Evolutionary conservation across 2,888 invertebrate species (phyloP).

Genomic region (Diabrotica balteata): DNA sequence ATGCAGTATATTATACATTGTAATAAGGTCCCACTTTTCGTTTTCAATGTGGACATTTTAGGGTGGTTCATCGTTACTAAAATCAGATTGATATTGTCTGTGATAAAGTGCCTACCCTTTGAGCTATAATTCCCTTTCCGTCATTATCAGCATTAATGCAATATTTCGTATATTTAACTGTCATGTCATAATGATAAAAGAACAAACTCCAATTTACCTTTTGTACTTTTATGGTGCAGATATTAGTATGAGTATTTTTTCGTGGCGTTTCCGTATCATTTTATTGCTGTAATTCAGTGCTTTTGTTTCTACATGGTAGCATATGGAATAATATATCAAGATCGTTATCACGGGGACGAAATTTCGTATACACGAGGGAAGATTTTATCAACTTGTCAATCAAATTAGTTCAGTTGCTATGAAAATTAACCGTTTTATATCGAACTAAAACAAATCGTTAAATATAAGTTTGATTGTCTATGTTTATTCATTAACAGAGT

Average conservation of each 20-base stretch:
- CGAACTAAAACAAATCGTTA: conserved; percentile 12
- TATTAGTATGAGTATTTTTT: conserved; percentile 35
- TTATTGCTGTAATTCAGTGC: conserved; percentile 34
- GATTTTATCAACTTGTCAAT: conserved; percentile 43
- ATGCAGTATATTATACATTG: too few relatives aligned
- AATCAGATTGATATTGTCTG: conserved; percentile 10
- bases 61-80: background rate
- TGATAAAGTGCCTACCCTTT: conserved; percentile 14
- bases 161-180: conserved; percentile 27
- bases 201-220: conserved; percentile 33
- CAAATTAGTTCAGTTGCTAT: conserved; percentile 43
- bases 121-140: conserved; percentile 14
- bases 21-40: too few relatives aligned
- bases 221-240: conserved; percentile 33
- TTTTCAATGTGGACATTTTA: too few relatives aligned
- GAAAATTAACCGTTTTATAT: conserved; percentile 39
- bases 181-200: conserved; percentile 27
- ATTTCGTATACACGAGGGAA: conserved; percentile 34
- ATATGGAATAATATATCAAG: conserved; percentile 41
- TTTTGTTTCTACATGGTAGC: conserved; percentile 35
- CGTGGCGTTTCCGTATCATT: conserved; percentile 37
- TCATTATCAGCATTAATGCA: conserved; percentile 25
- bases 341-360: conserved; percentile 35
- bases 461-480: background rate
- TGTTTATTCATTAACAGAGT: too few relatives aligned